Base-by-base conservation (phyloP, 2,888 invertebrate species). In the Mythimna vitellina region DNA sequence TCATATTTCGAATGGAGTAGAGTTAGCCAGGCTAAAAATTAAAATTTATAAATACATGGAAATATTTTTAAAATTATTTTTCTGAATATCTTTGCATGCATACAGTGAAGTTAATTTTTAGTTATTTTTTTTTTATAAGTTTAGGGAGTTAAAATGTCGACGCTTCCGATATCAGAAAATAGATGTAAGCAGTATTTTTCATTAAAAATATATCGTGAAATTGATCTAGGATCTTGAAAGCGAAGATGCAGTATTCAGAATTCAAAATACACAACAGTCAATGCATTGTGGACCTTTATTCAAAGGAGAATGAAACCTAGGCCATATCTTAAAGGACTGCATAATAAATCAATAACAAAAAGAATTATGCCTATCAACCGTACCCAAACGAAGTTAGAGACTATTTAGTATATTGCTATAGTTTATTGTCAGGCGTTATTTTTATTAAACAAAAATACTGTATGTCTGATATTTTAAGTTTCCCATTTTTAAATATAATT, bases 51-150 rank as follows among this genome's bases (percentile, higher is more conserved):
- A 12, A 17, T 1, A 5, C 12, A 0, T n/a, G 0, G 25, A n/a
- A 8, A n/a, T n/a, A 6, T 20, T 49, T 56, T 14, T 20, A 57
- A 9, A 22, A 46, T 46, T 4, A 3, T 0, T 6, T 4, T 25
- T 29, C 0, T 5, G 12, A 3, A 58, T 73, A 68, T 82, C 69
- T 82, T 70, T 82, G 76, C 76, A 70, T 79, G 72, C 75, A 76
- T 38, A 57, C 60, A 63, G 0, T 25, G 9, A 22, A 76, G 54
- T 69, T 62, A 29, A 70, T 51, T 51, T 73, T 73, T 72, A 75
- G 65, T 76, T 84, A 5, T 20, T 54, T 80, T 80, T 80, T 80
- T 80, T 63, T 73, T 81, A 73, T 76, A 75, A 79, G 88, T 86
- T 86, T 86, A 80, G 69, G 76, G 73, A 67, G 62, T 57, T 64